Conservation (phyloP, 2,888 invertebrate genomes). For the Ommatoiulus sabulosus region DNA sequence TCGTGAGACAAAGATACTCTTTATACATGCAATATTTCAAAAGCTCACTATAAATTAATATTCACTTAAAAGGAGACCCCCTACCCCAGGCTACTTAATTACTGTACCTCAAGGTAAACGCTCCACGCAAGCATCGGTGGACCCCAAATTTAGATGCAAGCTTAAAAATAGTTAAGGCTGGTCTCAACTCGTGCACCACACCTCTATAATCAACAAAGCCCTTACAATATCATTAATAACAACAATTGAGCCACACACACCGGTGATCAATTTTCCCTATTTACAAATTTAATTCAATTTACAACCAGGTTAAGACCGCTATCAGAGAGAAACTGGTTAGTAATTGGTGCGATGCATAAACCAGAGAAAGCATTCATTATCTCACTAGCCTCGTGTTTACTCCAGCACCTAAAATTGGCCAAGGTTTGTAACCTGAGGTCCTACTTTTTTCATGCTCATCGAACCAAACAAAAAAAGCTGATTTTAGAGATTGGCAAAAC, state of each 20-base stretch:
- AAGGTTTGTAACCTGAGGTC: neutral
- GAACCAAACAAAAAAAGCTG: neutral
- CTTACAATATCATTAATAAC: neutral
- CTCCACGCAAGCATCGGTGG: too few species aligned
- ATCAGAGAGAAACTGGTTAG: neutral
- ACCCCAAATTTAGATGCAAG: neutral
- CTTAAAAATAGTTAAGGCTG: neutral
- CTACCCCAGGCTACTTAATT: neutral
- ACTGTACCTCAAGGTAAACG: neutral
- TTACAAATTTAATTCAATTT: neutral
- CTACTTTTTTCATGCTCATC: neutral
- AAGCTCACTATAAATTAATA: neutral
- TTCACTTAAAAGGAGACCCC: neutral
- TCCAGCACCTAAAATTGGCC: neutral
- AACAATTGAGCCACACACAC: neutral
- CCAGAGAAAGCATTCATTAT: neutral
- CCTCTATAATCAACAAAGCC: neutral
- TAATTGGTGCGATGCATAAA: neutral
- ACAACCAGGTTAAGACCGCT: neutral
- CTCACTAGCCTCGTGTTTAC: conserved; percentile 1
- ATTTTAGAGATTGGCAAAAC: neutral
- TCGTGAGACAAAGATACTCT: neutral
- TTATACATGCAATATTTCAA: neutral
- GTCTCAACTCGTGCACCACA: neutral
- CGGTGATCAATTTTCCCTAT: neutral